Evolutionary conservation across 2,888 invertebrate species (phyloP), one percentile per base, ranked within the genome.

Genomic region (Lissonota sp.): DNA sequence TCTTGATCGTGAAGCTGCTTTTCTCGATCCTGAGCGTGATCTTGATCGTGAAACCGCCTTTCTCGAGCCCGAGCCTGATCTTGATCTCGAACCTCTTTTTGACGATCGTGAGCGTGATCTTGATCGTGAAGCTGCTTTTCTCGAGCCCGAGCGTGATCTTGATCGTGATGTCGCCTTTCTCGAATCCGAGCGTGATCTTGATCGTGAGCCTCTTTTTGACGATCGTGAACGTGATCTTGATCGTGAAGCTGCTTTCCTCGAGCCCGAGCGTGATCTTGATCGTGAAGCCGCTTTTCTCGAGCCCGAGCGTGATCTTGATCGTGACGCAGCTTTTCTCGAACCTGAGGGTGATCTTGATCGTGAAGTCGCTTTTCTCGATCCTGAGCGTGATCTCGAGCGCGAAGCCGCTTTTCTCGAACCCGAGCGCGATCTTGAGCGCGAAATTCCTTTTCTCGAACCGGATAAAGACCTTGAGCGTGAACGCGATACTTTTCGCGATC

Each of bases 131-230:
- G 84, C 83, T 73, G 76, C 70, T n/a, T 88, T 88, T 42, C 87
- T 84, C 39, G 91, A 90, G 77, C 87, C 84, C 1, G 91, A 91
- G 46, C 74, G 80, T 57, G 83, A 86, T 58, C 79, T 80, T 26
- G 79, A 84, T 39, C 80, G 44, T 16, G 84, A 86, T 74, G 64
- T 14, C 67, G 57, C 67, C 39, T 82, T 73, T 79, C 79, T 44
- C 6, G 55, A 60, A 4, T 58, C 63, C 75, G 82, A 71, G 82
- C 83, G 80, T 57, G 87, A 87, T 60, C 83, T 84, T 6, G 86
- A 86, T 53, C 63, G 72, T 5, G 83, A 83, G 3, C 1, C 26
- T 3, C 1, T 3, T 26, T 26, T 26, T 26, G 1, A 2, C 26
- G 26, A 26, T 26, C 26, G 1, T 26, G 26, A 26, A 3, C 26